Percentiles rank a stretch among this genome's conserved stretches.
phyloP scores from a whole-genome alignment of 1,140 invertebrate species.

The Zaprionus kolodkinae region DNA sequence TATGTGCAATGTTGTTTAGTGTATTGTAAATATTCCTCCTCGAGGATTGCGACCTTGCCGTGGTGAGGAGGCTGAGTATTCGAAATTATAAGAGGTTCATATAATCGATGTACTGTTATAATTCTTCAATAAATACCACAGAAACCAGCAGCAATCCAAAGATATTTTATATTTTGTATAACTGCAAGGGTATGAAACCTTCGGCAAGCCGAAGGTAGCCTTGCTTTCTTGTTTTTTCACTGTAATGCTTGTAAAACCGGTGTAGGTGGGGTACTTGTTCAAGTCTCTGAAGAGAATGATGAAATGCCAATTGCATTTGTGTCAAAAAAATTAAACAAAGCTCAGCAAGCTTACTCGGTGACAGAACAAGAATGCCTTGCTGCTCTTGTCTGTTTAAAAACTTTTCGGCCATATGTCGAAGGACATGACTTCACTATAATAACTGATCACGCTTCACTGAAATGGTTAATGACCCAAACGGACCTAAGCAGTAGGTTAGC shows the following conservation, averaged over 20 bases:
- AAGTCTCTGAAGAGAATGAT: constrained; percentile 3
- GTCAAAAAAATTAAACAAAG: constrained; percentile 17
- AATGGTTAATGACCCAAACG: constrained; percentile 13
- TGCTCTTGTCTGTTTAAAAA: constrained; percentile 3
- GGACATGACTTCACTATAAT: constrained; percentile 6
- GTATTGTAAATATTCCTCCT: too few relatives aligned
- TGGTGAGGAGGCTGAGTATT: too few relatives aligned
- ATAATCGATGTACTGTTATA: too few relatives aligned
- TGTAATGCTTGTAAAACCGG: constrained; percentile 28
- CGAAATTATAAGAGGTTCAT: too few relatives aligned
- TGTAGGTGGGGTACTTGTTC: constrained; percentile 10
- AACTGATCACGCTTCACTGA: background rate
- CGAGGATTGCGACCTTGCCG: too few relatives aligned
- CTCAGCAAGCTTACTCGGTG: constrained; percentile 18
- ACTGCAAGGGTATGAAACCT: too few relatives aligned
- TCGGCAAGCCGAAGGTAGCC: too few relatives aligned
- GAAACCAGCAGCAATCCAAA: too few relatives aligned
- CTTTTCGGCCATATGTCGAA: constrained; percentile 21
- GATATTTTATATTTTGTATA: too few relatives aligned
- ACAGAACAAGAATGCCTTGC: constrained; percentile 27
- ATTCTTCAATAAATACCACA: too few relatives aligned
- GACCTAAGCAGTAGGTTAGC: constrained; percentile 10
- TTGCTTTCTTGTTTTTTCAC: too few relatives aligned
- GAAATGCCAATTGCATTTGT: constrained; percentile 13
- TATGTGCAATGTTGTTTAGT: too few relatives aligned